Evolutionary conservation across 2,797 vertebrate genomes (phyloP).

Genomic region (Apogon talboti): DNA sequence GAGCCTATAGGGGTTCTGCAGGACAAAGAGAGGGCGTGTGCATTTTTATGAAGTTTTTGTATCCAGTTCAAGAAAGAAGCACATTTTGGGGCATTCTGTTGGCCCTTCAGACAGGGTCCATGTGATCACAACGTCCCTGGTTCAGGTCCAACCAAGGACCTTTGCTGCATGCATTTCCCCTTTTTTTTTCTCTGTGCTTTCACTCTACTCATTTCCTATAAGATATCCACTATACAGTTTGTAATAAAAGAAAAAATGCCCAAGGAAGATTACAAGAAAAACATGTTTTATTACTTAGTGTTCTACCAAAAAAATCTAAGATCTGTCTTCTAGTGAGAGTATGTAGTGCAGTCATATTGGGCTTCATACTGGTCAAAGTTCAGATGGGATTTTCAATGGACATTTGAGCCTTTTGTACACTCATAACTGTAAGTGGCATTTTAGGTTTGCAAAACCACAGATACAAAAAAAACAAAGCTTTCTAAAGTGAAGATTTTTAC

Average conservation of each 20-base stretch:
- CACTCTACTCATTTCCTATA: neutral
- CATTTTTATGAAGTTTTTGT: slow-evolving; percentile 1
- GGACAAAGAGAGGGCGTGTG: neutral
- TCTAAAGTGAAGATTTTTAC: too few species aligned
- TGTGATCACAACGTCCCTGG: neutral
- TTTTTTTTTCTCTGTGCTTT: neutral
- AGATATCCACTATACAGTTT: neutral
- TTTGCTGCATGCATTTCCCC: neutral
- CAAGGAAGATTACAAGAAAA: neutral
- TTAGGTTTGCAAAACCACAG: too few species aligned
- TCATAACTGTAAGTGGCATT: too few species aligned
- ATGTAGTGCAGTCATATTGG: too few species aligned
- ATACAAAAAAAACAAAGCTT: too few species aligned
- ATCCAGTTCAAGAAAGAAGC: neutral
- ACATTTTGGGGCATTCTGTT: neutral
- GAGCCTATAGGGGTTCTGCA: neutral
- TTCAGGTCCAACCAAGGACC: neutral
- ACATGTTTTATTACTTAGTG: too few species aligned
- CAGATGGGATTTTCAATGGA: too few species aligned
- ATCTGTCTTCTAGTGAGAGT: too few species aligned
- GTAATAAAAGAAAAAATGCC: neutral
- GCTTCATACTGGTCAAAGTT: too few species aligned
- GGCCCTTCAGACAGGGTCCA: neutral
- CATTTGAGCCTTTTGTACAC: too few species aligned
- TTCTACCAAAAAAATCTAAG: too few species aligned